Percentiles rank a stretch among this genome's conserved stretches.
Evolutionary conservation across 1,140 invertebrate genomes (phyloP).

Genomic region (Cotesia glomerata): DNA sequence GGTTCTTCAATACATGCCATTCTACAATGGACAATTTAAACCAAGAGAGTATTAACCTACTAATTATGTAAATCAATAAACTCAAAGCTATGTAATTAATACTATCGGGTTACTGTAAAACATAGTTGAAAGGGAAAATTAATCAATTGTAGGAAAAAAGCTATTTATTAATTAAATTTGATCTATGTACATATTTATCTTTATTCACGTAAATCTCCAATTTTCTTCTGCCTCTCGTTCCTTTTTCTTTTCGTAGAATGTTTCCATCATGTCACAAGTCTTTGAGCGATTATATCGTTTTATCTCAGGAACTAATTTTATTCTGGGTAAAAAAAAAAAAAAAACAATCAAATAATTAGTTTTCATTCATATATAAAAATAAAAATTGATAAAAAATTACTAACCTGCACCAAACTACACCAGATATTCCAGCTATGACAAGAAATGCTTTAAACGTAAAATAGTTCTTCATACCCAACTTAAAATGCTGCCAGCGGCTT

Average conservation of each 20-base stretch:
- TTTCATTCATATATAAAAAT: too few relatives aligned
- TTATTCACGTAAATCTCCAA: not conserved
- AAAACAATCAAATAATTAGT: too few relatives aligned
- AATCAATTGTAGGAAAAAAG: not conserved
- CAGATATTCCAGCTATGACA: too few relatives aligned
- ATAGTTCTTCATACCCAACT: too few relatives aligned
- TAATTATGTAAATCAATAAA: slow-evolving; percentile 1
- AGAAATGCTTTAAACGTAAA: too few relatives aligned
- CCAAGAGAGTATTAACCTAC: slow-evolving; percentile 53
- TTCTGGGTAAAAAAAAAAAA: too few relatives aligned
- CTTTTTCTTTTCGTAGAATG: not conserved
- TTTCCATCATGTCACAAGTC: too few relatives aligned
- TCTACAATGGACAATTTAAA: slow-evolving; percentile 75
- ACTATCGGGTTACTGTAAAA: slow-evolving; percentile 15
- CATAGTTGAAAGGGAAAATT: not conserved
- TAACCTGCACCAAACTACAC: too few relatives aligned
- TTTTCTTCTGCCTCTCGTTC: not conserved
- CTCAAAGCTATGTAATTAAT: slow-evolving; percentile 25
- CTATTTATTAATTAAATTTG: not conserved
- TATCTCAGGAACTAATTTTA: too few relatives aligned
- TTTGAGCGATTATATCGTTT: too few relatives aligned
- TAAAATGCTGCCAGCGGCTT: too few relatives aligned
- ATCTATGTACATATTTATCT: not conserved
- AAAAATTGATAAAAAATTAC: too few relatives aligned
- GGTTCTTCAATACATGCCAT: slow-evolving; percentile 74